Percentiles rank a stretch among this genome's conserved stretches.
These are phyloP conservation scores for Oryzias celebensis DNA, from an alignment of 2,113 vertebrate genomes.

Conservation along the genomic window DNA sequence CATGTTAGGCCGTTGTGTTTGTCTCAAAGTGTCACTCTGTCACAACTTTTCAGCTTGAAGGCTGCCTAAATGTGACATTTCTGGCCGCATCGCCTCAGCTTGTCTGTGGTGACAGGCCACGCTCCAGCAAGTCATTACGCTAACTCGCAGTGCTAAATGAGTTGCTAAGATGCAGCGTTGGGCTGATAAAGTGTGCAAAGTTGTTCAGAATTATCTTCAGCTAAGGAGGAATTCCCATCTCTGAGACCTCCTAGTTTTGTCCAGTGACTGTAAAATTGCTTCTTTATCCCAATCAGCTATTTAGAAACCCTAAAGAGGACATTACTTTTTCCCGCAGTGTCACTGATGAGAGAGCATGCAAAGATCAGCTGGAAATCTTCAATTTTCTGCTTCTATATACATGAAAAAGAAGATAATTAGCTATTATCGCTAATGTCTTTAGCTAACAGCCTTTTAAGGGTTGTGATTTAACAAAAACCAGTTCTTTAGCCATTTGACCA, in stretches of 20 bases:
- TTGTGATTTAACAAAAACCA: slow-evolving; percentile 20
- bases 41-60: slow-evolving; percentile 66
- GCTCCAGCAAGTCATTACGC: slow-evolving; percentile 63
- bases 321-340: slow-evolving; percentile 4
- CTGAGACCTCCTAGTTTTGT: slow-evolving; percentile 50
- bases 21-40: slow-evolving; percentile 67
- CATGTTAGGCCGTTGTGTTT: slow-evolving; percentile 64
- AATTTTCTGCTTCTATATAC: slow-evolving; percentile 4
- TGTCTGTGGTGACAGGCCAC: slow-evolving; percentile 60
- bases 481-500: slow-evolving; percentile 18
- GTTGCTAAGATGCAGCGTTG: slow-evolving; percentile 56
- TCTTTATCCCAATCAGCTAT: slow-evolving; percentile 31
- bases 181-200: slow-evolving; percentile 61
- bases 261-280: slow-evolving; percentile 55
- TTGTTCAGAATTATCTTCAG: slow-evolving; percentile 41
- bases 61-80: slow-evolving; percentile 68
- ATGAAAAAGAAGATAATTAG: slow-evolving; percentile 17
- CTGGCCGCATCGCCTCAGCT: slow-evolving; percentile 55
- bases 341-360: slow-evolving; percentile 22
- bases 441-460: slow-evolving; percentile 22
- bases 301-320: slow-evolving; percentile 33
- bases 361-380: slow-evolving; percentile 15
- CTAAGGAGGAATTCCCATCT: slow-evolving; percentile 47
- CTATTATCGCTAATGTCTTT: slow-evolving; percentile 16
- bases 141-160: slow-evolving; percentile 66